Evolutionary conservation across 2,888 invertebrate genomes (phyloP).

Genomic region (Drosophila robusta): DNA sequence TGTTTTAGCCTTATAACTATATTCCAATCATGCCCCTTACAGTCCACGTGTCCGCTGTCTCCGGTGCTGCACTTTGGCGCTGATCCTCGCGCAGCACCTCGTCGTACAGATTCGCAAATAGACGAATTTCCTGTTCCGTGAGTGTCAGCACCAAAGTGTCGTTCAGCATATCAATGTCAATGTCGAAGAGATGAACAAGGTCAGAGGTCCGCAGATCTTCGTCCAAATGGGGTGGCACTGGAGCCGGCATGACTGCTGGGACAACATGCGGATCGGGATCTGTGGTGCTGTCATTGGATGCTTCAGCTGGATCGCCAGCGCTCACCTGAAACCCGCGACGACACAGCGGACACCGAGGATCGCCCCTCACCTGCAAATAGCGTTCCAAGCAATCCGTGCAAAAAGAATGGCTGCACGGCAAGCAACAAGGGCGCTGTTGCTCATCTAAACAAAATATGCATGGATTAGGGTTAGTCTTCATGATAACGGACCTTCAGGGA

Average conservation of each 20-base stretch:
- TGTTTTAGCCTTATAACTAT: conserved; percentile 2
- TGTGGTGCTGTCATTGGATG: conserved; percentile 45
- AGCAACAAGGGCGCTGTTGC: conserved; percentile 41
- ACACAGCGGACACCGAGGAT: conserved; percentile 59
- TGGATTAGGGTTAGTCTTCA: conserved; percentile 36
- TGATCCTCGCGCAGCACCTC: conserved; percentile 32
- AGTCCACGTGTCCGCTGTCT: conserved; percentile 9
- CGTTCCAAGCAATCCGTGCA: conserved; percentile 52
- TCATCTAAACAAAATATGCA: conserved; percentile 68
- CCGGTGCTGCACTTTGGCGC: conserved; percentile 8
- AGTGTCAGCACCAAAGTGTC: conserved; percentile 59
- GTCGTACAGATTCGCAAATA: conserved; percentile 51
- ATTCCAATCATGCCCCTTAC: conserved; percentile 18
- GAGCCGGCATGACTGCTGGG: conserved; percentile 26
- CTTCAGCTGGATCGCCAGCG: conserved; percentile 16
- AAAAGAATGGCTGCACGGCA: conserved; percentile 60
- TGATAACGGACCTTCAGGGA: conserved; percentile 8
- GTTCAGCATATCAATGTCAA: conserved; percentile 32
- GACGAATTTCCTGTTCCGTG: conserved; percentile 59
- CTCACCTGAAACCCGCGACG: conserved; percentile 55
- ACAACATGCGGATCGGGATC: conserved; percentile 40
- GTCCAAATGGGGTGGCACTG: not conserved
- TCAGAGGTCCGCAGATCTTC: conserved; percentile 14
- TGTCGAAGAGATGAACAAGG: conserved; percentile 21
- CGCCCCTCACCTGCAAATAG: conserved; percentile 48